Percentiles rank a stretch among this genome's conserved stretches.
These are phyloP conservation scores for Sebastes kiyomatsui DNA, from an alignment of 2,797 vertebrate species.

Conservation along the genomic window DNA sequence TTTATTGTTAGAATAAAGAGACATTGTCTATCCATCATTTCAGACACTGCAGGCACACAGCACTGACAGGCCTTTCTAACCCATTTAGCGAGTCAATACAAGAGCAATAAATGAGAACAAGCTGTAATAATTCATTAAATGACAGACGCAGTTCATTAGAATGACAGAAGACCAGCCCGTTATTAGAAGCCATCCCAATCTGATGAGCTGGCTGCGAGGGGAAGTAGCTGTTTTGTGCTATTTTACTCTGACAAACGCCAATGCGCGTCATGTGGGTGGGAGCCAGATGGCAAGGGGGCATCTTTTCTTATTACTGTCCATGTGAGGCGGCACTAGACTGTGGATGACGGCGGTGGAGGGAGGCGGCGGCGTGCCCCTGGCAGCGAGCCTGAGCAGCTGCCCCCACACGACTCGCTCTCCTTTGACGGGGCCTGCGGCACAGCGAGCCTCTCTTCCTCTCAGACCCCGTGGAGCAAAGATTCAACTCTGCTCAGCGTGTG, in stretches of 20 bases:
- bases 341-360: background rate
- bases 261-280: slow-evolving; percentile 47
- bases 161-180: slow-evolving; percentile 17
- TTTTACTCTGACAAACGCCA: slow-evolving; percentile 36
- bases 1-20: background rate
- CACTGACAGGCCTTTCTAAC: slow-evolving; percentile 6
- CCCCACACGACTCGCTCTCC: slow-evolving; percentile 15
- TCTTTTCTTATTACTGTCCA: slow-evolving; percentile 51
- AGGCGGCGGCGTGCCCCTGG: slow-evolving; percentile 11
- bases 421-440: slow-evolving; percentile 2
- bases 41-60: background rate
- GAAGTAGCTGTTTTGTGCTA: slow-evolving; percentile 30
- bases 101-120: slow-evolving; percentile 24
- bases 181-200: slow-evolving; percentile 17
- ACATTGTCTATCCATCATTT: background rate
- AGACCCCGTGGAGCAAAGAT: slow-evolving; percentile 10
- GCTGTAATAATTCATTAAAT: slow-evolving; percentile 41
- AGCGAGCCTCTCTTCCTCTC: background rate
- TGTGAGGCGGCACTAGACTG: slow-evolving; percentile 22
- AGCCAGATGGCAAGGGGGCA: slow-evolving; percentile 56
- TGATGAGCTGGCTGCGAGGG: slow-evolving; percentile 29
- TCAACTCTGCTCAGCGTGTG: background rate
- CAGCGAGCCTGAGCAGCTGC: slow-evolving; percentile 32
- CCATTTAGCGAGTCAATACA: slow-evolving; percentile 13
- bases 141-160: slow-evolving; percentile 38